Conservation (phyloP, 2,797 vertebrate species). For the Liasis olivaceus region DNA sequence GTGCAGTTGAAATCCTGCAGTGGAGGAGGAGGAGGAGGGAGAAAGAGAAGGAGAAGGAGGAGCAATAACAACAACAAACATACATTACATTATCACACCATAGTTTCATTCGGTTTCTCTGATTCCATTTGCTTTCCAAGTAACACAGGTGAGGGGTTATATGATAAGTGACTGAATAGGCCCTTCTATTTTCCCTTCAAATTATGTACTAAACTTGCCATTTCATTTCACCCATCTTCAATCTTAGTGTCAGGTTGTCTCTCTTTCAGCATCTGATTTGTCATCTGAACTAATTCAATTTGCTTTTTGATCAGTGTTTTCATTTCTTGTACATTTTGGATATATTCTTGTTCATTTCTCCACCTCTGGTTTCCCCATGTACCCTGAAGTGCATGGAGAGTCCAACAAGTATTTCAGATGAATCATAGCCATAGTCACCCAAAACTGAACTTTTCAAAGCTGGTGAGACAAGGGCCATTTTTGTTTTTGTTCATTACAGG, state of each 20-base stretch:
- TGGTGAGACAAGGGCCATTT: background rate
- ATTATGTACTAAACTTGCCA: background rate
- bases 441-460: background rate
- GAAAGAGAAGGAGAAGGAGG: too few relatives aligned
- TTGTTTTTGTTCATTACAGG: background rate
- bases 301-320: background rate
- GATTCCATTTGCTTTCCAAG: background rate
- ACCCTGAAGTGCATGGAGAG: background rate
- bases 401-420: background rate
- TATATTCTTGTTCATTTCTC: background rate
- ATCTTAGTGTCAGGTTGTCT: background rate
- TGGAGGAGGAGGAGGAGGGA: too few relatives aligned
- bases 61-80: background rate
- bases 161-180: background rate
- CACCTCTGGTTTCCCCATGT: background rate
- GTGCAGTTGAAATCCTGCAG: too few relatives aligned
- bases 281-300: background rate
- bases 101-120: background rate
- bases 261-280: background rate
- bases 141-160: background rate
- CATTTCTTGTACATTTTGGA: background rate
- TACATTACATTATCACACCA: background rate
- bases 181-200: background rate
- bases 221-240: background rate
- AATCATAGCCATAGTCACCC: background rate